Conservation (phyloP, 2,888 invertebrate genomes). For the Lottia gigantea region DNA sequence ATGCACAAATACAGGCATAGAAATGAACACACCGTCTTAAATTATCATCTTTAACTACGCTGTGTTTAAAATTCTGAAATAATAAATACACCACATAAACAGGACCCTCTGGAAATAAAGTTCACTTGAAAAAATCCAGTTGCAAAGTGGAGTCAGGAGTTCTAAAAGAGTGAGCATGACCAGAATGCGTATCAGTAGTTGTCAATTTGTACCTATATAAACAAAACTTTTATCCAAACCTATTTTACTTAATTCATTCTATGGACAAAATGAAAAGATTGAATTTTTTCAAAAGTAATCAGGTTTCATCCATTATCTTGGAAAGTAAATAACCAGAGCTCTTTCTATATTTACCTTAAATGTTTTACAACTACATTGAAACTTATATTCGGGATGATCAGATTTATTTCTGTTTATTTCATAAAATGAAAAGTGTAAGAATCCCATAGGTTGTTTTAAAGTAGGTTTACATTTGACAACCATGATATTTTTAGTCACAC, state of each 20-base stretch:
- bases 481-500: conserved; percentile 78
- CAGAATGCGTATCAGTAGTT: no score
- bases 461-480: conserved; percentile 78
- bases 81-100: conserved; percentile 9
- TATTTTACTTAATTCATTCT: no score
- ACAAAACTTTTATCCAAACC: no score
- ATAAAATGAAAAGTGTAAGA: conserved; percentile 77
- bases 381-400: conserved; percentile 70
- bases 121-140: no score
- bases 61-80: conserved; percentile 34
- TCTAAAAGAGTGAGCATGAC: no score
- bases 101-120: no score
- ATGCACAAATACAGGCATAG: conserved; percentile 79
- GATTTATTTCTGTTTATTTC: conserved; percentile 57
- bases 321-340: no score
- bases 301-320: no score
- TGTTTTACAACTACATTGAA: conserved; percentile 73
- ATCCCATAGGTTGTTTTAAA: conserved; percentile 77
- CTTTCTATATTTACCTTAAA: conserved; percentile 68
- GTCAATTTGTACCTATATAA: no score
- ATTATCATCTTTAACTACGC: conserved; percentile 47
- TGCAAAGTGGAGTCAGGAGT: no score
- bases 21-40: conserved; percentile 75
- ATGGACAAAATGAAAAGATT: no score
- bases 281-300: no score